These are phyloP conservation scores for Mohoua ochrocephala DNA, from an alignment of 2,113 vertebrate species.

Conservation along the genomic window DNA sequence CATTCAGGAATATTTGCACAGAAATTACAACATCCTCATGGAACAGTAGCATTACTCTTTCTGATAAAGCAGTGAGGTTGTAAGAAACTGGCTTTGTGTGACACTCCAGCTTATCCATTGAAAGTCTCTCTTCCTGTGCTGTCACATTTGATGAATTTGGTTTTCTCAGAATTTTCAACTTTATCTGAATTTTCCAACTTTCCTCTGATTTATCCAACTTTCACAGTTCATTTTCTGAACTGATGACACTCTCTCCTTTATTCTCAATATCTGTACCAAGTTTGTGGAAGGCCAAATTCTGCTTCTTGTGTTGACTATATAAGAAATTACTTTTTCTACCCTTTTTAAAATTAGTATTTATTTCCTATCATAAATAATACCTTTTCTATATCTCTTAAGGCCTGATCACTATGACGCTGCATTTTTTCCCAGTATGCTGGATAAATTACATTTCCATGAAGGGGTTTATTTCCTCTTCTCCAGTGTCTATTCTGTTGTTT, in stretches of 20 bases:
- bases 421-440: neutral
- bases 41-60: neutral
- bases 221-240: neutral
- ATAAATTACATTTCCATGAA: neutral
- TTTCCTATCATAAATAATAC: neutral
- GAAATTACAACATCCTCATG: neutral
- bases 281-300: neutral
- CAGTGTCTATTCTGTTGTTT: neutral
- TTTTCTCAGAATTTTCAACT: neutral
- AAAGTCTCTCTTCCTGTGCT: neutral
- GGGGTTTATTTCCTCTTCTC: neutral
- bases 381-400: neutral
- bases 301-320: neutral
- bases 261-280: neutral
- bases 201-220: neutral
- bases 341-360: neutral
- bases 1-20: neutral
- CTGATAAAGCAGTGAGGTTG: neutral
- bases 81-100: neutral
- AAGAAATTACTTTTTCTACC: neutral
- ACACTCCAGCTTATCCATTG: neutral
- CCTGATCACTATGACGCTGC: neutral
- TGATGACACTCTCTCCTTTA: neutral
- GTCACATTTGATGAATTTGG: neutral
- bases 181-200: neutral